These are phyloP conservation scores for Merops nubicus DNA, from an alignment of 2,113 vertebrate genomes.

Conservation along the genomic window DNA sequence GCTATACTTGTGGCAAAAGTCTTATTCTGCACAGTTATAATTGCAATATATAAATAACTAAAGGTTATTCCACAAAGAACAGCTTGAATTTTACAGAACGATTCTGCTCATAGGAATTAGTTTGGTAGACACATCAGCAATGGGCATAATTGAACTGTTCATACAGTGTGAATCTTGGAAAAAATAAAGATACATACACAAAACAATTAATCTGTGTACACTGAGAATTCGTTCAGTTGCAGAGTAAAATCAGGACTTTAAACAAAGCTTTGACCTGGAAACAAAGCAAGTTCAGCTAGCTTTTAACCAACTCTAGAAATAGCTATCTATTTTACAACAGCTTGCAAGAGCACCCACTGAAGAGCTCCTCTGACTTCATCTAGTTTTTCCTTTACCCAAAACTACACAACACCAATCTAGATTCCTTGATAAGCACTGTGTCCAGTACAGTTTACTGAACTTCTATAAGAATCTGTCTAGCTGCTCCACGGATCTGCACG, in stretches of 20 bases:
- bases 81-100: slow-evolving; percentile 77
- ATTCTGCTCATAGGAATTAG: slow-evolving; percentile 78
- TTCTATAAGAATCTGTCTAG: slow-evolving; percentile 61
- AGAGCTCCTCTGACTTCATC: slow-evolving; percentile 67
- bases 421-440: slow-evolving; percentile 73
- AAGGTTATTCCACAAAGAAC: slow-evolving; percentile 78
- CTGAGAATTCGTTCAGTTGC: slow-evolving; percentile 80
- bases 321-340: slow-evolving; percentile 78
- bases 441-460: slow-evolving; percentile 61
- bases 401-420: slow-evolving; percentile 70
- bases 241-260: slow-evolving; percentile 80
- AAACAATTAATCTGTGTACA: slow-evolving; percentile 80
- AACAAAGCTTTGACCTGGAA: slow-evolving; percentile 82
- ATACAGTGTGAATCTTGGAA: slow-evolving; percentile 77
- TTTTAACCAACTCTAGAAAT: slow-evolving; percentile 78
- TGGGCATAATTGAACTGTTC: slow-evolving; percentile 77
- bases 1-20: slow-evolving; percentile 77
- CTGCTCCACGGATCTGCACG: slow-evolving; percentile 51
- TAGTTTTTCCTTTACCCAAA: slow-evolving; percentile 73
- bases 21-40: slow-evolving; percentile 80
- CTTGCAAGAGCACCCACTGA: slow-evolving; percentile 74
- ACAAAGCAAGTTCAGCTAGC: slow-evolving; percentile 79
- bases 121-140: slow-evolving; percentile 77
- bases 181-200: slow-evolving; percentile 81
- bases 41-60: slow-evolving; percentile 79